Percentiles rank a stretch among this genome's conserved stretches.
phyloP scores from a whole-genome alignment of 2,888 invertebrate genomes.

The Ichneumoninae sp. region DNA sequence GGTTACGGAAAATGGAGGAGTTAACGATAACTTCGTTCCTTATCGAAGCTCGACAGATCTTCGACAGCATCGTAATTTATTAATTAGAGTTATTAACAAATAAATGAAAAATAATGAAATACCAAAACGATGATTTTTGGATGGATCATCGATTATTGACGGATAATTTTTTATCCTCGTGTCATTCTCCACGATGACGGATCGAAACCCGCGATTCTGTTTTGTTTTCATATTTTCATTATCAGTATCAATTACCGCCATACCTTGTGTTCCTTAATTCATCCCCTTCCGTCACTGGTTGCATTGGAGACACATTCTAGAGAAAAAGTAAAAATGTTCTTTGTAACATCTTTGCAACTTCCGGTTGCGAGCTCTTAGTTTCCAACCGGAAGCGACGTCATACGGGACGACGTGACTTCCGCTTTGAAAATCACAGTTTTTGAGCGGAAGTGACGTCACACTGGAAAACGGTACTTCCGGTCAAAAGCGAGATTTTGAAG shows the following conservation, averaged over 20 bases:
- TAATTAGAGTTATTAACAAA: not conserved
- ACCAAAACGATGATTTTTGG: not conserved
- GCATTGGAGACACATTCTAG: no score
- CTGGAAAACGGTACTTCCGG: no score
- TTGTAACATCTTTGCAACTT: no score
- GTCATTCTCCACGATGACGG: not conserved
- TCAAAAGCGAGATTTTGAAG: no score
- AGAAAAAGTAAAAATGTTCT: no score
- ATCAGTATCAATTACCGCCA: not conserved
- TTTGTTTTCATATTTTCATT: conserved; percentile 30
- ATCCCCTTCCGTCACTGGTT: not conserved
- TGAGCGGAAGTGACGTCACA: no score
- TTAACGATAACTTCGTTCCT: conserved; percentile 12
- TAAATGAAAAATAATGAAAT: not conserved
- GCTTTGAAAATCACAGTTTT: no score
- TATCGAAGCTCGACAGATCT: not conserved
- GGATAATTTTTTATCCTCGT: not conserved
- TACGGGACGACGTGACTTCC: no score
- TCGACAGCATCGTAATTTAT: conserved; percentile 34
- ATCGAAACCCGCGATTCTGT: conserved; percentile 14
- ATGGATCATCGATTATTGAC: conserved; percentile 25
- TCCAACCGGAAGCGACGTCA: no score
- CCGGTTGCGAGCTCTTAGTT: no score
- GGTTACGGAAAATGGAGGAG: conserved; percentile 41
- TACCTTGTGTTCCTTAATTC: not conserved